Conservation (phyloP, 2,888 invertebrate species). For the Automeris io region DNA sequence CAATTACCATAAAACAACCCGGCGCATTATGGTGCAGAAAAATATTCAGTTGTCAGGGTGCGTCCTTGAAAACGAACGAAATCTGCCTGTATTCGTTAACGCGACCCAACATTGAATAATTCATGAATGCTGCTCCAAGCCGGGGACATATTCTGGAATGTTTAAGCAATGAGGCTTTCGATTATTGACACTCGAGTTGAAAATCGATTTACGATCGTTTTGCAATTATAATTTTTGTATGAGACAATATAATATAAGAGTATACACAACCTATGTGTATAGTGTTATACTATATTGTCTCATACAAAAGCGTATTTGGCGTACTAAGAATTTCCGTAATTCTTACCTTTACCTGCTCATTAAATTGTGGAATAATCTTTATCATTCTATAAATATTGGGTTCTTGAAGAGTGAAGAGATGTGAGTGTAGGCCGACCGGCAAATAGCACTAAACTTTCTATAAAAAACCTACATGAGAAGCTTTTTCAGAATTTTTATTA, state of each 20-base stretch:
- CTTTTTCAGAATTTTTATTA: too few species aligned
- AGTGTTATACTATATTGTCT: not conserved
- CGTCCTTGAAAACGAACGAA: constrained; percentile 36
- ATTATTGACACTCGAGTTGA: constrained; percentile 3
- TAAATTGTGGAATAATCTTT: too few species aligned
- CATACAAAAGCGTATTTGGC: not conserved
- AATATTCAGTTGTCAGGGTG: constrained; percentile 19
- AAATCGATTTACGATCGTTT: not conserved
- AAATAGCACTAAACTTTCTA: too few species aligned
- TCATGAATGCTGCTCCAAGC: constrained; percentile 27
- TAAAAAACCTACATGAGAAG: too few species aligned
- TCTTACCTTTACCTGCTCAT: too few species aligned
- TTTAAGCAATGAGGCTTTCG: constrained; percentile 1
- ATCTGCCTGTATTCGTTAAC: constrained; percentile 41
- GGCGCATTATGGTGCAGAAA: constrained; percentile 10
- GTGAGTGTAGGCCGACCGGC: too few species aligned
- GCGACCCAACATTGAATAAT: constrained; percentile 43
- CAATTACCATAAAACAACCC: constrained; percentile 7
- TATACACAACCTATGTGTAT: too few species aligned
- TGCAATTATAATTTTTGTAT: constrained; percentile 3
- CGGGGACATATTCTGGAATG: constrained; percentile 20
- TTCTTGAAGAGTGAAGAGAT: too few species aligned
- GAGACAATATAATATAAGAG: too few species aligned
- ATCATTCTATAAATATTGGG: too few species aligned
- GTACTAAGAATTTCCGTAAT: too few species aligned